Evolutionary conservation across 2,113 vertebrate species (phyloP).

Genomic region (Malurus melanocephalus): DNA sequence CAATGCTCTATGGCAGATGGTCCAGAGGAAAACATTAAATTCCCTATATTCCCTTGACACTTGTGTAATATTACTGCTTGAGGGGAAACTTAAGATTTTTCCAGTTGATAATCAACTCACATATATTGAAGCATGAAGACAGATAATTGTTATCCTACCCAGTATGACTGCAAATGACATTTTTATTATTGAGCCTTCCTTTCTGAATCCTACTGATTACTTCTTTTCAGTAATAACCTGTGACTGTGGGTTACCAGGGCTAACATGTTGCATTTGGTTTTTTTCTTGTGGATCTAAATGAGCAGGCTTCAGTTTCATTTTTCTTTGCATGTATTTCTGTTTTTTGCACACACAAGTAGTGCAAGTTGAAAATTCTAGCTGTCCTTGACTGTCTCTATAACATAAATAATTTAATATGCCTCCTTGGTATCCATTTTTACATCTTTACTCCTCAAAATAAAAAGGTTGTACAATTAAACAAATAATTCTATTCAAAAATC

Average conservation of each 20-base stretch:
- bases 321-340: rapidly evolving
- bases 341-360: not conserved
- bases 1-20: conserved; percentile 35
- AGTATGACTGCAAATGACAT: not conserved
- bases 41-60: conserved; percentile 28
- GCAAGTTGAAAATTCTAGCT: not conserved
- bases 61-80: conserved; percentile 27
- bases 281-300: not conserved
- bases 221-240: not conserved
- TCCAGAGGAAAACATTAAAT: conserved; percentile 45
- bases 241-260: not conserved
- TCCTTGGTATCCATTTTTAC: not conserved
- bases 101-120: conserved; percentile 37
- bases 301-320: not conserved
- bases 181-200: conserved; percentile 21
- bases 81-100: conserved; percentile 46
- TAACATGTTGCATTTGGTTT: not conserved
- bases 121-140: conserved; percentile 25
- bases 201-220: not conserved
- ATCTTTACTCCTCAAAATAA: not conserved
- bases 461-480: not conserved
- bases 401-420: not conserved
- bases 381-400: not conserved
- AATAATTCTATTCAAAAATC: not conserved
- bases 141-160: conserved; percentile 33